Conservation (phyloP, 1,140 invertebrate genomes). For the Euura saliciscinereae region DNA sequence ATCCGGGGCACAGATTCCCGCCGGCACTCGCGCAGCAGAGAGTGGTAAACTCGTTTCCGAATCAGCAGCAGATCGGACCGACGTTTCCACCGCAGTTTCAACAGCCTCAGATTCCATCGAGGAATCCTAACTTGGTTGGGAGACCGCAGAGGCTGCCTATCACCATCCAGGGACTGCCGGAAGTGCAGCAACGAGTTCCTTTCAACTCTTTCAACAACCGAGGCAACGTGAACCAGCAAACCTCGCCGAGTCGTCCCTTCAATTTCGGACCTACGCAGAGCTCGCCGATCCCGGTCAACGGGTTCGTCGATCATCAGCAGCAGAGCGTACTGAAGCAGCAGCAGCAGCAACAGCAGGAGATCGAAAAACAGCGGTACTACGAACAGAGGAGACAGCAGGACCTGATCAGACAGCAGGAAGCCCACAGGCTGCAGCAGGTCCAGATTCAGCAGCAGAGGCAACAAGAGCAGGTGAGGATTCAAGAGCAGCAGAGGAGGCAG, state of each 20-base stretch:
- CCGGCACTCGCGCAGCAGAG: constrained; percentile 56
- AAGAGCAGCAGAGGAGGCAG: constrained; percentile 51
- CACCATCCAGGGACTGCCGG: constrained; percentile 53
- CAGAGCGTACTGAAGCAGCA: constrained; percentile 33
- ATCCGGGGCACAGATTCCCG: constrained; percentile 43
- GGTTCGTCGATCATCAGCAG: constrained; percentile 27
- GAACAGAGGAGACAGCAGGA: constrained; percentile 36
- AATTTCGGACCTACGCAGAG: constrained; percentile 45
- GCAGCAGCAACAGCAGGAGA: constrained; percentile 38
- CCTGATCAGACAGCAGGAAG: constrained; percentile 38
- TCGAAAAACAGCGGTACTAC: constrained; percentile 46
- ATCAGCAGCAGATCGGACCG: constrained; percentile 47
- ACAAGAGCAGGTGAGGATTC: constrained; percentile 47
- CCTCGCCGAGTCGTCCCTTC: constrained; percentile 37
- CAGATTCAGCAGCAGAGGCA: constrained; percentile 60
- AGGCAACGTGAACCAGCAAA: constrained; percentile 43
- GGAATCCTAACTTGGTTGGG: neutral
- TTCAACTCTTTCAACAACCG: constrained; percentile 42
- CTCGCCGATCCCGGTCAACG: constrained; percentile 21
- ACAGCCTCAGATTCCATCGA: constrained; percentile 23
- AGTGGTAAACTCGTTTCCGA: constrained; percentile 59
- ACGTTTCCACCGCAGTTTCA: constrained; percentile 38
- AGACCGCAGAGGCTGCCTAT: constrained; percentile 44
- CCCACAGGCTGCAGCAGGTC: constrained; percentile 46
- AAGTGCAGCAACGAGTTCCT: constrained; percentile 44